Base-by-base conservation (phyloP, 2,797 vertebrate species). In the Alexandromys oeconomus region DNA sequence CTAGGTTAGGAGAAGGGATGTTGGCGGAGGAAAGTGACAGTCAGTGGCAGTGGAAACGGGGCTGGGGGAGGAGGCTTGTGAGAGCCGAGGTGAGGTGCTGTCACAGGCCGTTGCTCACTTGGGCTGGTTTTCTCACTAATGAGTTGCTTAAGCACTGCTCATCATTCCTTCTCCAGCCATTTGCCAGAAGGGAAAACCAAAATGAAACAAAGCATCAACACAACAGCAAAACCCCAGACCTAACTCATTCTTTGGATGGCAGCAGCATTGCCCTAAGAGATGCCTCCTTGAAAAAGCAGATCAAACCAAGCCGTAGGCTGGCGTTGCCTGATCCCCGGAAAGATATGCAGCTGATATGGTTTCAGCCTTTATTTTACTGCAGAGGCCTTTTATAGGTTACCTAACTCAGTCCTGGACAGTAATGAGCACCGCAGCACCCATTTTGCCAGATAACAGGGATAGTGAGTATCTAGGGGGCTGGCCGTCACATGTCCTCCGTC, bases 101-200 rank as follows among this genome's bases (percentile, higher is more conserved):
- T 85, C 69, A 11, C 71, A 17, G 1, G 23, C 19, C 1, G 1
- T 73, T 93, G 73, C 77, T 91, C 81, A 34, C 87, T 88, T 92
- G 81, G 61, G 23, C 40, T 81, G 61, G 2, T 46, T 88, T 96
- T 73, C 63, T 59, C 89, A 81, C 92, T 95, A 54, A 92, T 86
- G 89, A 93, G 43, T 76, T 92, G 54, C 74, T 92, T 92, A 92
- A 81, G 73, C 74, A 40, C 85, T 92, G 81, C 69, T 96, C 43
- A 77, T 21, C 73, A 82, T 69, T 86, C 34, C 92, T 96, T 67
- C 43, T 73, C 14, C 19, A 89, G 86, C 29, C 59, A 2, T 89
- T 92, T 91, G 8, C 93, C 29, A 67, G 74, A 59, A 85, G 19
- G 73, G 29, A 9, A 77, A 73, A 71, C 67, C 21, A 40, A 73